phyloP scores from a whole-genome alignment of 2,888 invertebrate genomes.

The Cordilura impudica region DNA sequence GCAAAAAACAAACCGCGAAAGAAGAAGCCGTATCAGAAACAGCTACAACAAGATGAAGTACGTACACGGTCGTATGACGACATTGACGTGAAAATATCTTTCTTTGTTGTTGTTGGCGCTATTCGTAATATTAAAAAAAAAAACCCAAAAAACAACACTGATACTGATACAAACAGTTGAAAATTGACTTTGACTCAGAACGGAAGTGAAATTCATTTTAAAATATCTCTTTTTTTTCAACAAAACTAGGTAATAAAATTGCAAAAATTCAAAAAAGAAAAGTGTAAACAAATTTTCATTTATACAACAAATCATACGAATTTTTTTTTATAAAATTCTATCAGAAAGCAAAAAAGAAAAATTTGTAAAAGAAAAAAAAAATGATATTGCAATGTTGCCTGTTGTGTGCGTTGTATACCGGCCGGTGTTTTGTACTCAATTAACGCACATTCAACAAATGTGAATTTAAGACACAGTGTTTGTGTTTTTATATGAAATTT shows the following conservation, averaged over 20 bases:
- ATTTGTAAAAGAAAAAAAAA: slow-evolving; percentile 5
- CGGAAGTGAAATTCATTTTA: slow-evolving; percentile 36
- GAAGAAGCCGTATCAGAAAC: background rate
- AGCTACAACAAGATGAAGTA: no score
- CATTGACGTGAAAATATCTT: background rate
- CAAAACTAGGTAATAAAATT: background rate
- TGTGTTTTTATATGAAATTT: background rate
- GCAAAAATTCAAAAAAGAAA: background rate
- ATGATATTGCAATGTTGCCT: slow-evolving; percentile 25
- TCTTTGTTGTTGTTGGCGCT: background rate
- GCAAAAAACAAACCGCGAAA: background rate
- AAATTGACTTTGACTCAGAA: slow-evolving; percentile 32
- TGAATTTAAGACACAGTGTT: slow-evolving; percentile 30
- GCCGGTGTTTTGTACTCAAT: slow-evolving; percentile 76
- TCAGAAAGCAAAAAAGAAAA: background rate
- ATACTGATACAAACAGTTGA: slow-evolving; percentile 30
- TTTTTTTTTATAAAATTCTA: background rate
- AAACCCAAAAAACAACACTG: background rate
- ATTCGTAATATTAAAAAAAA: no score
- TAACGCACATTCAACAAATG: slow-evolving; percentile 70
- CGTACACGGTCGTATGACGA: slow-evolving; percentile 24
- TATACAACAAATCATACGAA: background rate
- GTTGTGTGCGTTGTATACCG: slow-evolving; percentile 65
- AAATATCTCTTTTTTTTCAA: no score
- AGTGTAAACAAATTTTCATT: background rate